Evolutionary conservation across 2,888 invertebrate species (phyloP).

Genomic region (Nemoura dubitans): DNA sequence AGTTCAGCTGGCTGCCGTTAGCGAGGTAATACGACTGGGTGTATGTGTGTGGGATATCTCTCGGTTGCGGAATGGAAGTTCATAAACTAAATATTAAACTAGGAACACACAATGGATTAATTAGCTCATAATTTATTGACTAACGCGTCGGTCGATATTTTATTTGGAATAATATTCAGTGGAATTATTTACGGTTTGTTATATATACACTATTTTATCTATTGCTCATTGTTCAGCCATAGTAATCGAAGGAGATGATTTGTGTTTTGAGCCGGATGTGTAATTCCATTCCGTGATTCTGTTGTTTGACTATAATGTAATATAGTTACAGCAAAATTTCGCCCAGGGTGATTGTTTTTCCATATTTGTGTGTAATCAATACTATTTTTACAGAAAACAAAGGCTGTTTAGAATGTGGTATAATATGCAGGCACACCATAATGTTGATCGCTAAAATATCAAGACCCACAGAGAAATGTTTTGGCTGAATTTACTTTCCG

Average conservation of each 20-base stretch:
- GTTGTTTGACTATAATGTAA: too few relatives aligned
- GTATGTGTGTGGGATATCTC: neutral
- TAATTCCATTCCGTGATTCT: neutral
- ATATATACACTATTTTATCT: neutral
- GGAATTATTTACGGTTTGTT: neutral
- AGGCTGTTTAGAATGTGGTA: too few relatives aligned
- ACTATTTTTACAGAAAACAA: too few relatives aligned
- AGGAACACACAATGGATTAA: conserved; percentile 7
- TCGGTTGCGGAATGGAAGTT: neutral
- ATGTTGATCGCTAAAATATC: too few relatives aligned
- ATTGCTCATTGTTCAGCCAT: neutral
- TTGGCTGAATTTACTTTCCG: too few relatives aligned
- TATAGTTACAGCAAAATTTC: too few relatives aligned
- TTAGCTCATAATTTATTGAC: neutral
- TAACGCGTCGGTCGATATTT: neutral
- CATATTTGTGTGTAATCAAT: too few relatives aligned
- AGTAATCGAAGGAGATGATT: neutral
- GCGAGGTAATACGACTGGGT: neutral
- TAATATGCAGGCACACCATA: too few relatives aligned
- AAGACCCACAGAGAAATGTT: too few relatives aligned
- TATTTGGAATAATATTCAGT: neutral
- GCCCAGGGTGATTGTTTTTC: too few relatives aligned
- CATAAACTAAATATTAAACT: conserved; percentile 7
- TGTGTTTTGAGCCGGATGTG: neutral
- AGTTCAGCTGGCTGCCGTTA: neutral